Base-by-base conservation (phyloP, 2,113 vertebrate genomes). In the Globicephala melas region DNA sequence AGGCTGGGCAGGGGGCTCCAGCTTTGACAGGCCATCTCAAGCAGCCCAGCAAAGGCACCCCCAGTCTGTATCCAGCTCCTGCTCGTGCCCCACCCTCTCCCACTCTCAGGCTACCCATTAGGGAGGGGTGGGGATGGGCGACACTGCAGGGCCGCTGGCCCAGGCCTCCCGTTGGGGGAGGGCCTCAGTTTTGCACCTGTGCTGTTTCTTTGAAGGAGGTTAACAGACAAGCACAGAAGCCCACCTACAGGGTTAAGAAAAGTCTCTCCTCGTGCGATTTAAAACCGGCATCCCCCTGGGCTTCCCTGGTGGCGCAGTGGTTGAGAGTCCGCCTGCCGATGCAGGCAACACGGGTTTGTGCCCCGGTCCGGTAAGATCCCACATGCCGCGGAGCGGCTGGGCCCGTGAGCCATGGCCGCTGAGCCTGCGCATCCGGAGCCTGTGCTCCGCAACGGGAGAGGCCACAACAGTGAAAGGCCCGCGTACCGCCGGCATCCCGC, bases 61-160 rank as follows among this genome's bases (percentile, higher is more conserved):
- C 65, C 4, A 31, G 2, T 36, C 25, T 15, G 18, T 55, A 13
- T 63, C 55, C 44, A 36, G 65, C 21, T 53, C 65, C 81, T 74
- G 18, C 31, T 10, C 1, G 53, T 62, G 4, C 47, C 13, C 5
- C 5, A 8, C n/a, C 2, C n/a, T 31, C 17, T 23, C 31, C 25
- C 2, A 44, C 25, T 36, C 50, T 3, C 53, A 6, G 38, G 23
- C 44, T 47, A 12, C 36, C 53, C 21, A 26, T 6, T 2, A 12
- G 55, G 65, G 76, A 63, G 41, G 0, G 6, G 4, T 31, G 31
- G 18, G 38, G 63, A 33, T 15, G 44, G 44, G 65, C 83, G 38
- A 6, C 47, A 0, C 1, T 0, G 36, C 10, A 7, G 44, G 41
- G 44, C 25, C 5, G 0, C 70, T 4, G 3, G 89, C 53, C 10